These are phyloP conservation scores for Thunnus maccoyii DNA, from an alignment of 2,113 vertebrate species.

Conservation along the genomic window DNA sequence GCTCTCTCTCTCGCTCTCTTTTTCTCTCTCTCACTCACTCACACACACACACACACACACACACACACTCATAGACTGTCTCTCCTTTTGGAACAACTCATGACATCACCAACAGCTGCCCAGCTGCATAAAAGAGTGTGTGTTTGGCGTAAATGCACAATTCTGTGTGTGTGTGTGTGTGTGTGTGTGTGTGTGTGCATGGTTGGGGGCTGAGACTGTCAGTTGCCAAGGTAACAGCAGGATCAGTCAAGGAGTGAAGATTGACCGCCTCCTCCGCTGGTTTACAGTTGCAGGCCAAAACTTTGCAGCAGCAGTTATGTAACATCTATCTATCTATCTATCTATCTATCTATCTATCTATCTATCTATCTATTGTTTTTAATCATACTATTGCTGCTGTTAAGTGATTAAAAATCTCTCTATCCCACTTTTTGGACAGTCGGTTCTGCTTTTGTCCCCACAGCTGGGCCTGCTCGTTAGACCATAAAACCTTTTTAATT, in stretches of 20 bases:
- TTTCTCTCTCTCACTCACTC: constrained; percentile 26
- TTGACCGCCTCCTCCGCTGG: constrained; percentile 17
- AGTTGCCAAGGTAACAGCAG: constrained; percentile 58
- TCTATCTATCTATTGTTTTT: not conserved
- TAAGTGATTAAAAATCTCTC: not conserved
- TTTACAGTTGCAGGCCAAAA: constrained; percentile 22
- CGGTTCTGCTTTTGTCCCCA: constrained; percentile 43
- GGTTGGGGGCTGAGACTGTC: constrained; percentile 4
- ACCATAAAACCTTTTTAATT: constrained; percentile 52
- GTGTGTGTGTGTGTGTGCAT: not conserved
- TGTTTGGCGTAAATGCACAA: constrained; percentile 13
- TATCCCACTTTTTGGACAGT: not conserved
- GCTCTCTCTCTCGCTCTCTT: constrained; percentile 42
- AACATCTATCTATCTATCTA: constrained; percentile 11
- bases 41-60: constrained; percentile 61
- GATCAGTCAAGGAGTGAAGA: constrained; percentile 39
- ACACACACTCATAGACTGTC: constrained; percentile 18
- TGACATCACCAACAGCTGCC: constrained; percentile 80
- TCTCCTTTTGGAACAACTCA: constrained; percentile 65
- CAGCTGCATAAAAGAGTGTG: constrained; percentile 63
- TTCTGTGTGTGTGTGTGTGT: constrained; percentile 6
- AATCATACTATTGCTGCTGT: not conserved
- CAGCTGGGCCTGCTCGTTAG: constrained; percentile 54
- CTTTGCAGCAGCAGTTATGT: constrained; percentile 45
- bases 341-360: constrained; percentile 3